phyloP scores from a whole-genome alignment of 2,797 vertebrate species.

The Pelochelys cantorii region DNA sequence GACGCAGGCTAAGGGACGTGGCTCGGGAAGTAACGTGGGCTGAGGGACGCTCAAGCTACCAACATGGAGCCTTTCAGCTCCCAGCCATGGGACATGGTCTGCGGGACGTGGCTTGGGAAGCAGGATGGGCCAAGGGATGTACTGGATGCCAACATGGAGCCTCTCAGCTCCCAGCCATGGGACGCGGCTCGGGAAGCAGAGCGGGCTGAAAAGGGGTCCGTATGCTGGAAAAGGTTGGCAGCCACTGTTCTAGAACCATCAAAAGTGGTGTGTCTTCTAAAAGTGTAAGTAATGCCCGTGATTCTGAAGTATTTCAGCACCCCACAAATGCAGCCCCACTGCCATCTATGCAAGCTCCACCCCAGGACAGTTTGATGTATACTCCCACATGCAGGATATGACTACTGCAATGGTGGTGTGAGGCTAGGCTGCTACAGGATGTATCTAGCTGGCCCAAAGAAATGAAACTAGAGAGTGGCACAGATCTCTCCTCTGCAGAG shows the following conservation, averaged over 20 bases:
- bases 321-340: constrained; percentile 7
- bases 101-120: too few relatives aligned
- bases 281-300: neutral
- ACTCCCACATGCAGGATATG: neutral
- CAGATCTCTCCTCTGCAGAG: neutral
- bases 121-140: too few relatives aligned
- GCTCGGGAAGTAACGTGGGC: too few relatives aligned
- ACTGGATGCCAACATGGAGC: too few relatives aligned
- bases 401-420: neutral
- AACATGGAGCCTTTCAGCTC: too few relatives aligned
- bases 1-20: too few relatives aligned
- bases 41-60: too few relatives aligned
- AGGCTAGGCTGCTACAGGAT: neutral
- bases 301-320: neutral
- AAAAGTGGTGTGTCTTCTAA: constrained; percentile 34
- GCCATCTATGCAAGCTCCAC: constrained; percentile 41
- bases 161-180: too few relatives aligned
- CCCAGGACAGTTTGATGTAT: neutral
- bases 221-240: too few relatives aligned
- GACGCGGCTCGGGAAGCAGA: too few relatives aligned
- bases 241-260: constrained; percentile 39
- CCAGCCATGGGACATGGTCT: too few relatives aligned
- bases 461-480: neutral
- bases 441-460: neutral
- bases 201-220: too few relatives aligned